Percentiles rank a stretch among this genome's conserved stretches.
phyloP scores from a whole-genome alignment of 1,140 invertebrate genomes.

The Zaprionus vittiger region DNA sequence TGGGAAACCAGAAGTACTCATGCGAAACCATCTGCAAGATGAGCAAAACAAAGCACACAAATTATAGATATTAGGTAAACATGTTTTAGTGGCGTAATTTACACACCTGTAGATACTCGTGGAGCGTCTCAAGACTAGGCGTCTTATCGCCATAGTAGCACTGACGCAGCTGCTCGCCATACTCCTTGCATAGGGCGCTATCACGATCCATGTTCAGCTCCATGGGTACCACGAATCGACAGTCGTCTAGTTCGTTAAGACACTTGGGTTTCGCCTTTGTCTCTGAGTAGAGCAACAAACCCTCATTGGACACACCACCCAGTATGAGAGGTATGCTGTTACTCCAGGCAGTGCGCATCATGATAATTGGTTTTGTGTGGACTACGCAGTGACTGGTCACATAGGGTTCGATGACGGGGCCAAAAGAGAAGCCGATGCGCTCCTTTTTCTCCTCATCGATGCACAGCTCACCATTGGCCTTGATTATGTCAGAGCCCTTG shows the following conservation, averaged over 20 bases:
- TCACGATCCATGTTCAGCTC: slow-evolving; percentile 78
- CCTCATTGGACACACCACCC: slow-evolving; percentile 84
- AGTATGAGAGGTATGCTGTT: slow-evolving; percentile 84
- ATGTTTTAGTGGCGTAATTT: not conserved
- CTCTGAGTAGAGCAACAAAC: slow-evolving; percentile 77
- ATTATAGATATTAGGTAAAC: not conserved
- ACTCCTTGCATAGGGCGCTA: slow-evolving; percentile 75
- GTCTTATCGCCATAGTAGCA: slow-evolving; percentile 77
- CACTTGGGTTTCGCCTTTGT: slow-evolving; percentile 77
- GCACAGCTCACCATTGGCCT: slow-evolving; percentile 72
- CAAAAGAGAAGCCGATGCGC: slow-evolving; percentile 78
- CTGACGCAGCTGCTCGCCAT: slow-evolving; percentile 70
- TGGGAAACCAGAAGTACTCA: slow-evolving; percentile 84
- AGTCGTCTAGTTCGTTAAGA: slow-evolving; percentile 77
- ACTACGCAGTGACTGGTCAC: slow-evolving; percentile 75
- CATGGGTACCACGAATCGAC: slow-evolving; percentile 76
- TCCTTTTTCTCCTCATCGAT: slow-evolving; percentile 77
- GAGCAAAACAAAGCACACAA: not conserved
- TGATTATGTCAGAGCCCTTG: slow-evolving; percentile 87
- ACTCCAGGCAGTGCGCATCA: slow-evolving; percentile 84
- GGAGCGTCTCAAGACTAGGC: slow-evolving; percentile 75
- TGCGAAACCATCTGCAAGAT: slow-evolving; percentile 79
- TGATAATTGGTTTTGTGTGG: slow-evolving; percentile 71
- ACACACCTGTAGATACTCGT: slow-evolving; percentile 77
- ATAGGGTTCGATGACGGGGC: slow-evolving; percentile 84